Percentiles rank a stretch among this genome's conserved stretches.
These are phyloP conservation scores for Selene dorsalis DNA, from an alignment of 2,797 vertebrate genomes.

Conservation along the genomic window DNA sequence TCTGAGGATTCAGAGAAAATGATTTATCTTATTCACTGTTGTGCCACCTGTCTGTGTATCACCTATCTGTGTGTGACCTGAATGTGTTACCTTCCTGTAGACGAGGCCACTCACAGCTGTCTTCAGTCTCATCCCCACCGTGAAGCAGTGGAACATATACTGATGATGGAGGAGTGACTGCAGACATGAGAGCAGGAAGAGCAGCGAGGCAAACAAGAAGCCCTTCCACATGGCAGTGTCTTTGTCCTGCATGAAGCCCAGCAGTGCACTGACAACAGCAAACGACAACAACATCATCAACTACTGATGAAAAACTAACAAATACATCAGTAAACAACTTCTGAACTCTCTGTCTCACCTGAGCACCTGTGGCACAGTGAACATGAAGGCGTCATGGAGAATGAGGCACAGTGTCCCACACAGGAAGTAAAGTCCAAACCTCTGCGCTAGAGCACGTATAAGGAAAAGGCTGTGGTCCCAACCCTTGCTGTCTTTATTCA, in stretches of 20 bases:
- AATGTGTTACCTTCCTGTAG: slow-evolving; percentile 87
- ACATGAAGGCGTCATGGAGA: slow-evolving; percentile 87
- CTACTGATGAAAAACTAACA: neutral
- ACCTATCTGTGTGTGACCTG: neutral
- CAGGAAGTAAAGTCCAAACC: slow-evolving; percentile 85
- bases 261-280: slow-evolving; percentile 81
- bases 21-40: neutral
- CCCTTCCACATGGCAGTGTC: slow-evolving; percentile 85
- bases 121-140: slow-evolving; percentile 88
- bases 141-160: slow-evolving; percentile 87
- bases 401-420: slow-evolving; percentile 83
- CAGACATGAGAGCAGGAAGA: slow-evolving; percentile 87
- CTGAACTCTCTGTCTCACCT: slow-evolving; percentile 79
- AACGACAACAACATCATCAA: neutral
- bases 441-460: slow-evolving; percentile 78
- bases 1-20: slow-evolving; percentile 72
- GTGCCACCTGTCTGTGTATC: neutral
- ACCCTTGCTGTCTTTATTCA: slow-evolving; percentile 72
- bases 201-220: slow-evolving; percentile 81
- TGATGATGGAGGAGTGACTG: slow-evolving; percentile 90
- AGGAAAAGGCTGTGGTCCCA: slow-evolving; percentile 66
- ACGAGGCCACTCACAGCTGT: slow-evolving; percentile 88
- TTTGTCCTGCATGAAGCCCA: slow-evolving; percentile 84
- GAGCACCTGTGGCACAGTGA: slow-evolving; percentile 87
- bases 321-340: neutral